phyloP scores from a whole-genome alignment of 2,888 invertebrate genomes.

The Diarsia rubi region DNA sequence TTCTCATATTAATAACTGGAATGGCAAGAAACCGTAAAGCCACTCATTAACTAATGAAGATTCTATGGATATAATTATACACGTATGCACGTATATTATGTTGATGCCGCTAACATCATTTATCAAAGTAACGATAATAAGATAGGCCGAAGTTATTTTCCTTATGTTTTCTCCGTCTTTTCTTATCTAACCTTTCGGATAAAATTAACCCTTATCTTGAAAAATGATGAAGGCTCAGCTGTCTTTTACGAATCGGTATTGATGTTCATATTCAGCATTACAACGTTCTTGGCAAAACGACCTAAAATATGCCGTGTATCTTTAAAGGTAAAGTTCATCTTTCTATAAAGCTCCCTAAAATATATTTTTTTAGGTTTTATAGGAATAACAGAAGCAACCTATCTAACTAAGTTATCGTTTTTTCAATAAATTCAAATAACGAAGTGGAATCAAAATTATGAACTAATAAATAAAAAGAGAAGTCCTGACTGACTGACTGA shows the following conservation, averaged over 20 bases:
- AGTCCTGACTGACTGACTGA: too few relatives aligned
- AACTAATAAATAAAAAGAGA: too few relatives aligned
- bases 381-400: neutral
- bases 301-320: conserved; percentile 11
- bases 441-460: neutral
- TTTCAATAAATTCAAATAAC: neutral
- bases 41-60: conserved; percentile 39
- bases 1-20: neutral
- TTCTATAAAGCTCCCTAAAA: neutral
- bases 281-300: neutral
- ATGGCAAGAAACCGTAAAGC: neutral
- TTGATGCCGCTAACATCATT: conserved; percentile 31
- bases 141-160: conserved; percentile 38
- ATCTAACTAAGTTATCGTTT: neutral
- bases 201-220: conserved; percentile 50
- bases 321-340: neutral
- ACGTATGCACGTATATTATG: conserved; percentile 8
- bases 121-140: conserved; percentile 53
- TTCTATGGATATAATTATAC: neutral
- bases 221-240: conserved; percentile 47
- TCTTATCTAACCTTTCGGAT: conserved; percentile 22
- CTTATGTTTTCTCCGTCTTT: conserved; percentile 10
- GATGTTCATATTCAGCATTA: conserved; percentile 34
- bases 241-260: conserved; percentile 35
- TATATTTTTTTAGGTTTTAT: neutral